Evolutionary conservation across 2,888 invertebrate species (phyloP).

Genomic region (Ornithoptera alexandrae): DNA sequence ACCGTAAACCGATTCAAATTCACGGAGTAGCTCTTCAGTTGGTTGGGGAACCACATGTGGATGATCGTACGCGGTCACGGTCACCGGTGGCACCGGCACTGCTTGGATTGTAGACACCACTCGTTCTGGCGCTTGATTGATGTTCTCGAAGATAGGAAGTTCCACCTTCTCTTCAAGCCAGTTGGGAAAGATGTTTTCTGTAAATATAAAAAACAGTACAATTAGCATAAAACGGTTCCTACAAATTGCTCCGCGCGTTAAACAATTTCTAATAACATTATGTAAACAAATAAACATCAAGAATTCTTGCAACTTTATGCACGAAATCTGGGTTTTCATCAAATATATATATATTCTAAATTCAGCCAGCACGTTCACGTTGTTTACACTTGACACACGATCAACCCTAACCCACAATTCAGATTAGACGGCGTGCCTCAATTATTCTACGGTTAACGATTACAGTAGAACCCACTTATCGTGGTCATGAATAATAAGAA

Average conservation of each 20-base stretch:
- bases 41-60: conserved; percentile 81
- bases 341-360: background rate
- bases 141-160: conserved; percentile 83
- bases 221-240: background rate
- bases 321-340: background rate
- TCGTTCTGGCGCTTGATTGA: conserved; percentile 67
- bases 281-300: background rate
- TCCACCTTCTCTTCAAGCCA: conserved; percentile 87
- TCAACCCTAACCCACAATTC: conserved; percentile 20
- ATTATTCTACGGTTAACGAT: conserved; percentile 23
- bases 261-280: background rate
- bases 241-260: background rate
- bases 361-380: background rate
- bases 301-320: background rate
- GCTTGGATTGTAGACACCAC: conserved; percentile 47
- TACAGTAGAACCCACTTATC: conserved; percentile 21
- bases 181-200: conserved; percentile 81
- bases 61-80: conserved; percentile 41
- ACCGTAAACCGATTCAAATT: conserved; percentile 85
- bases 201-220: conserved; percentile 39
- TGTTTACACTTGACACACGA: background rate
- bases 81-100: conserved; percentile 41
- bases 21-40: conserved; percentile 81
- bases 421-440: conserved; percentile 8
- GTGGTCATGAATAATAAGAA: conserved; percentile 19